Evolutionary conservation across 2,113 vertebrate genomes (phyloP), one percentile per base, ranked within the genome.

Genomic region (Bothrops jararaca): DNA sequence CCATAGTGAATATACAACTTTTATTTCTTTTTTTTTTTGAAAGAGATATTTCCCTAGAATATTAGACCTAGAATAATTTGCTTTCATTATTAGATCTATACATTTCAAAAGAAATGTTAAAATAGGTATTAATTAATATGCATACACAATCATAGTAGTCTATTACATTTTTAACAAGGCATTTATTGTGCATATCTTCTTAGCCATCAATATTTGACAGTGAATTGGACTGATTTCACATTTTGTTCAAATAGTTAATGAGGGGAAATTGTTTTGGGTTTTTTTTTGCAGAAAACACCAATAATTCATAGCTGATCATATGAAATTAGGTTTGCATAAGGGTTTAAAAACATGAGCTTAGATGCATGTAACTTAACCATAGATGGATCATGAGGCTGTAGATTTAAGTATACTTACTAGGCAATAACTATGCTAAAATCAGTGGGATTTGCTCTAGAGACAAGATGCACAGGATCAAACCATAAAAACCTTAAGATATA

Each of bases 21-120:
- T 54, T 53, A 39, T 85, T 80, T 52, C 15, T 88, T n/a, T 60
- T 58, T 58, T 11, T 58, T 12, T 4, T n/a, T n/a, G n/a, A 56
- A 42, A 60, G 6, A 58, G 50, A 60, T 34, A 69, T 94, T 85
- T 92, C 95, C 91, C 93, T 95, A 93, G 26, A 45, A 89, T 86
- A 15, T 22, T 94, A 85, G 60, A 64, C 60, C 94, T 92, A 92
- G 88, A 69, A 90, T 56, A 94, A 93, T 92, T 93, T 34, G 92
- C 74, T 95, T 92, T 34, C 2, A 34, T 74, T 95, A 88, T 89
- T 50, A 10, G 93, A 95, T 87, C n/a, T 29, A 92, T 94, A 96
- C 92, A 93, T 93, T 95, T 95, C 95, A 93, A 96, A 92, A 50
- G 96, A 92, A n/a, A 96, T 95, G 48, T 91, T 91, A 93, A 92